Evolutionary conservation across 2,888 invertebrate genomes (phyloP).

Genomic region (Scaptodrosophila latifasciaeformis): DNA sequence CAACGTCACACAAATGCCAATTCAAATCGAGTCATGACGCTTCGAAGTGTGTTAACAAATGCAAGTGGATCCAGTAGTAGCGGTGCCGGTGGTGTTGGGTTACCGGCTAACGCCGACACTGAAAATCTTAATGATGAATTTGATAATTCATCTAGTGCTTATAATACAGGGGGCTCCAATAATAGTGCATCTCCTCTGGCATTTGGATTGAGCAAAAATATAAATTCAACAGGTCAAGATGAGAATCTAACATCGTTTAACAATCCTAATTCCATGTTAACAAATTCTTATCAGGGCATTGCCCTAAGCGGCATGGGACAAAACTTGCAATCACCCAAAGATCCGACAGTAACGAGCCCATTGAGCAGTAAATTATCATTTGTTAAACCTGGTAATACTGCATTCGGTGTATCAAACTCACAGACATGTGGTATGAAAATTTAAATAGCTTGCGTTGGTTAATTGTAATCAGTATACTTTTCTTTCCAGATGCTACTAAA

Average conservation of each 20-base stretch:
- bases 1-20: too few relatives aligned
- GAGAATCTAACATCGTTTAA: conserved; percentile 11
- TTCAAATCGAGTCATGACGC: conserved; percentile 46
- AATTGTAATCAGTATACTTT: too few relatives aligned
- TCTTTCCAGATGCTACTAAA: neutral
- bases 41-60: conserved; percentile 58
- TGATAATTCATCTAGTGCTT: conserved; percentile 82
- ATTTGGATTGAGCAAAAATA: conserved; percentile 74
- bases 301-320: too few relatives aligned
- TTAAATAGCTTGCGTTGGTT: too few relatives aligned
- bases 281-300: conserved; percentile 2
- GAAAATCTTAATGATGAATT: conserved; percentile 75
- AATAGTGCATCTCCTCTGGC: conserved; percentile 78
- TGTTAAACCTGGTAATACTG: conserved; percentile 35
- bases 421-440: neutral
- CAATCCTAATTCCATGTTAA: too few relatives aligned
- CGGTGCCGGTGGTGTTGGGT: conserved; percentile 37
- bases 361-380: conserved; percentile 38
- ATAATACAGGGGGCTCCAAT: conserved; percentile 86
- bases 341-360: conserved; percentile 30
- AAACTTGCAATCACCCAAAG: conserved; percentile 28
- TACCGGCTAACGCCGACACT: conserved; percentile 16
- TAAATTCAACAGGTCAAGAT: conserved; percentile 27
- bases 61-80: conserved; percentile 62
- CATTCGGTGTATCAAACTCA: conserved; percentile 25